Conservation (phyloP, 1,140 invertebrate genomes). For the Sitobion miscanthi region DNA sequence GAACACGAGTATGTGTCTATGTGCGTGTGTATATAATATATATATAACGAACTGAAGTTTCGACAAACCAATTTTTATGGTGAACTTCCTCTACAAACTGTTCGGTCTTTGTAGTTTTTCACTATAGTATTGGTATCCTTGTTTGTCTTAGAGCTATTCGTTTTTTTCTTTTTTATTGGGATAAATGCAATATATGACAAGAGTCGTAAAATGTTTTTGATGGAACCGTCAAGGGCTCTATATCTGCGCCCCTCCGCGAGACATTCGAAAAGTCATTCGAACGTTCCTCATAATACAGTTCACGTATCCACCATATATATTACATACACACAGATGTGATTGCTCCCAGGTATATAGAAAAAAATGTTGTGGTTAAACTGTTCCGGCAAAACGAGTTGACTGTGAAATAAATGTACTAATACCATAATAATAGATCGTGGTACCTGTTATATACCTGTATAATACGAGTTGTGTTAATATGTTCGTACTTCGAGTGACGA, state of each 20-base stretch:
- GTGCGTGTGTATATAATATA: neutral
- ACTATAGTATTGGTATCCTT: neutral
- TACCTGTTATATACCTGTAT: neutral
- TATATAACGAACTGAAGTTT: neutral
- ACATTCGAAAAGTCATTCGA: neutral
- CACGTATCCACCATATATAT: neutral
- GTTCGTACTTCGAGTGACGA: neutral
- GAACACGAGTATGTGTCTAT: neutral
- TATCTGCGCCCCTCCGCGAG: neutral
- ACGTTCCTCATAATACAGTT: neutral
- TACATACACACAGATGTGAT: neutral
- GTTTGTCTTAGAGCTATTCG: conserved; percentile 21
- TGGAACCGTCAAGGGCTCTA: neutral
- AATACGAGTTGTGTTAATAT: neutral
- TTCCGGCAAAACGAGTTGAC: neutral
- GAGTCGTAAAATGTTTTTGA: conserved; percentile 25
- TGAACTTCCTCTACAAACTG: neutral
- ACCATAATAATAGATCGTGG: neutral
- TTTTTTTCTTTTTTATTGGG: neutral
- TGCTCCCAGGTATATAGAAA: neutral
- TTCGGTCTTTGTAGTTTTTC: neutral
- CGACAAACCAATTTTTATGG: conserved; percentile 26
- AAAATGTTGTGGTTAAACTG: neutral
- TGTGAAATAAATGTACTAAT: neutral
- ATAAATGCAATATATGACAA: conserved; percentile 26